Evolutionary conservation across 2,113 vertebrate species (phyloP).

Genomic region (Talpa occidentalis): DNA sequence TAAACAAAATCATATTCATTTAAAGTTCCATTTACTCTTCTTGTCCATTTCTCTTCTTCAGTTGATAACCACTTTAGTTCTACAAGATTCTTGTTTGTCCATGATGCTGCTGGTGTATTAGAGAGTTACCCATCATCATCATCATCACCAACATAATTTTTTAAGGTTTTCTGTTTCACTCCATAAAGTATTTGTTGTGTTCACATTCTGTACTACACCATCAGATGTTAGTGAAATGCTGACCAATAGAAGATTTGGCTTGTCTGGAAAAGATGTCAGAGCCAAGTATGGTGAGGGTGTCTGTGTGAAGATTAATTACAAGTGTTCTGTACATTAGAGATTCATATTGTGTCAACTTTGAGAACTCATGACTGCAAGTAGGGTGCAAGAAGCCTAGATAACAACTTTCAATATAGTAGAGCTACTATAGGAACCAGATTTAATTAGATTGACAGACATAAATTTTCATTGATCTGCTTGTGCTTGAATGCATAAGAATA

Average conservation of each 20-base stretch:
- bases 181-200: background rate
- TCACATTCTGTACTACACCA: background rate
- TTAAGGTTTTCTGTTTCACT: constrained; percentile 15
- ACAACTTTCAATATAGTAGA: background rate
- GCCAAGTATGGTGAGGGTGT: background rate
- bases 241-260: background rate
- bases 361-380: background rate
- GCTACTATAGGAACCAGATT: background rate
- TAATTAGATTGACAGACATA: background rate
- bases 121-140: background rate
- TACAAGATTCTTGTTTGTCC: background rate
- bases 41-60: background rate
- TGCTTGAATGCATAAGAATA: background rate
- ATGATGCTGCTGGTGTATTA: background rate
- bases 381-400: background rate
- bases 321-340: background rate
- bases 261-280: background rate
- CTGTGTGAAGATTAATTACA: background rate
- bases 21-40: background rate
- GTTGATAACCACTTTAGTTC: background rate
- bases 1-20: background rate
- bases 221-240: background rate
- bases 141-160: background rate
- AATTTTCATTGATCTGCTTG: background rate
- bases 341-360: constrained; percentile 25